phyloP scores from a whole-genome alignment of 1,140 invertebrate genomes.

The Orussus abietinus region DNA sequence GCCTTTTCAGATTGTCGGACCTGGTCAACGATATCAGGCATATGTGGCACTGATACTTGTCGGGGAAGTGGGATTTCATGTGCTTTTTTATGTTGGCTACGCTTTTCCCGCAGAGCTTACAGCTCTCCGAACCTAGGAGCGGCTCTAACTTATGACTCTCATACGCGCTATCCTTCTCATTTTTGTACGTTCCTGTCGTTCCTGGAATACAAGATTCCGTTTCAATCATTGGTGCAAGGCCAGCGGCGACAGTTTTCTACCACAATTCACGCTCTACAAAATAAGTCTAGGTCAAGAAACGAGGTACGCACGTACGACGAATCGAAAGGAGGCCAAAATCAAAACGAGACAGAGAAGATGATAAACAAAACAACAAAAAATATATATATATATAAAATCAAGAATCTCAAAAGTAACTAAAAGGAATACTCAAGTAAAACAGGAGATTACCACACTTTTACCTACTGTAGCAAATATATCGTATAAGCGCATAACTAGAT shows the following conservation, averaged over 20 bases:
- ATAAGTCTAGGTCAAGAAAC: conserved; percentile 20
- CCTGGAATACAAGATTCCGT: conserved; percentile 51
- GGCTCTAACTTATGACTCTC: conserved; percentile 47
- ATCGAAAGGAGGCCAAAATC: conserved; percentile 14
- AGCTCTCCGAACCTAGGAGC: conserved; percentile 42
- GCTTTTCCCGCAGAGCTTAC: conserved; percentile 50
- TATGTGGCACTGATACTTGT: conserved; percentile 52
- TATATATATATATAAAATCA: conserved; percentile 3
- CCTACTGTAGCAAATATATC: conserved; percentile 9
- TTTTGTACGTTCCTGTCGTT: conserved; percentile 45
- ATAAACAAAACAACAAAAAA: conserved; percentile 19
- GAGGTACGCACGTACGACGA: conserved; percentile 30
- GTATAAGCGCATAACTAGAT: conserved; percentile 3
- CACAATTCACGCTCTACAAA: conserved; percentile 41
- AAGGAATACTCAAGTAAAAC: conserved; percentile 5
- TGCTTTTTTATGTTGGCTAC: conserved; percentile 54
- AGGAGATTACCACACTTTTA: conserved; percentile 3
- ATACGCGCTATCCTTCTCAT: conserved; percentile 50
- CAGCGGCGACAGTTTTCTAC: conserved; percentile 37
- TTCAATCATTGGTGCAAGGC: conserved; percentile 29
- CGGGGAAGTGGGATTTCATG: conserved; percentile 53
- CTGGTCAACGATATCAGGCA: conserved; percentile 53
- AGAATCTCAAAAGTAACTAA: conserved; percentile 9
- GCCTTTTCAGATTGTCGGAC: conserved; percentile 53
- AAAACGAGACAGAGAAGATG: conserved; percentile 13